These are phyloP conservation scores for Oligia fasciuncula DNA, from an alignment of 2,888 invertebrate genomes.

Conservation along the genomic window DNA sequence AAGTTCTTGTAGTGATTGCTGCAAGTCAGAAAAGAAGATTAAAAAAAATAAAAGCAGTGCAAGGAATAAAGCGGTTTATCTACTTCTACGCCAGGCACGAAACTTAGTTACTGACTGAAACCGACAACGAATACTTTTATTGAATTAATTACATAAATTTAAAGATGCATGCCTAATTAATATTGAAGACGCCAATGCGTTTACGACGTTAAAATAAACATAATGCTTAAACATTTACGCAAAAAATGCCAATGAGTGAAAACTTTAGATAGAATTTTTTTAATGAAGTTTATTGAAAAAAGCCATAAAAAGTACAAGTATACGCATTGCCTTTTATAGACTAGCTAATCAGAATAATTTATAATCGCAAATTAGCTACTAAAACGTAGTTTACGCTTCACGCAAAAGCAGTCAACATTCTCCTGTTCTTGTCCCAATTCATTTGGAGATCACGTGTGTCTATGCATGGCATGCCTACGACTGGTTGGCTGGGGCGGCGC, in stretches of 20 bases:
- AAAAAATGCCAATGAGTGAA: background rate
- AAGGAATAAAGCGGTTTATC: background rate
- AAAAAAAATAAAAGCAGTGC: background rate
- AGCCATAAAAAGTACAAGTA: no score
- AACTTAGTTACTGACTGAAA: background rate
- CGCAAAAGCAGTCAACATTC: background rate
- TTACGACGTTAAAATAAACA: background rate
- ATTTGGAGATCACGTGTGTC: background rate
- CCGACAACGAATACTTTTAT: background rate
- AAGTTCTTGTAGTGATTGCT: background rate
- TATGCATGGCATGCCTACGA: background rate
- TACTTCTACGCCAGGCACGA: background rate
- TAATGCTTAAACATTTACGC: background rate
- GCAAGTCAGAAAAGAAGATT: no score
- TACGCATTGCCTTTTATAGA: background rate
- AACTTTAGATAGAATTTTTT: background rate
- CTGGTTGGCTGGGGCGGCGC: no score
- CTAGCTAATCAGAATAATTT: background rate
- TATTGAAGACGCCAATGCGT: background rate
- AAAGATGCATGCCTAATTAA: background rate
- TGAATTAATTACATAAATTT: background rate
- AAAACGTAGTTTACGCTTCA: background rate
- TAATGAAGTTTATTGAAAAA: background rate
- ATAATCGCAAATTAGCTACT: background rate
- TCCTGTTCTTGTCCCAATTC: background rate